These are phyloP conservation scores for Drosophila pseudoananassae DNA, from an alignment of 1,140 invertebrate genomes.

Conservation along the genomic window DNA sequence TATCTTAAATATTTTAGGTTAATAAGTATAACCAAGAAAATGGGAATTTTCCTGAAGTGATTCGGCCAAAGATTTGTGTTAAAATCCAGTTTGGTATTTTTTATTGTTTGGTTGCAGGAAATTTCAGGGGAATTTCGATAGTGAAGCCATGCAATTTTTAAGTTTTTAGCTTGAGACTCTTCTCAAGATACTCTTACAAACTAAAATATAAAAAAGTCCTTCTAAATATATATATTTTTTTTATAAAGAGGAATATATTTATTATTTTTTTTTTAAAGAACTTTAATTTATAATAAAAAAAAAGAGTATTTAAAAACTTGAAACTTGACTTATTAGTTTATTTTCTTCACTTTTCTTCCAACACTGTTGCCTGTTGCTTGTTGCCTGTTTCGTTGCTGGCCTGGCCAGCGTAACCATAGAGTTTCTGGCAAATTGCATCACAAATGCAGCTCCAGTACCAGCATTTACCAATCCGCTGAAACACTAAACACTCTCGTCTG, in stretches of 20 bases:
- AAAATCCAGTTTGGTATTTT: conserved; percentile 2
- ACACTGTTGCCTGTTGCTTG: conserved; percentile 11
- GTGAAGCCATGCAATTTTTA: not conserved
- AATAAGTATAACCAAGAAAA: not conserved
- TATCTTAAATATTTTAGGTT: not conserved
- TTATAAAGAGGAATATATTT: no score
- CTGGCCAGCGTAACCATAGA: conserved; percentile 60
- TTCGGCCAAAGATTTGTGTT: not conserved
- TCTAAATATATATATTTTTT: no score
- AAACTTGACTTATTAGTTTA: conserved; percentile 8
- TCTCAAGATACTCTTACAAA: not conserved
- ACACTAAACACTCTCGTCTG: conserved; percentile 9
- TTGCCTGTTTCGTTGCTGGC: conserved; percentile 2
- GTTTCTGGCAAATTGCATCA: conserved; percentile 76
- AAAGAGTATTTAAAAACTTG: not conserved
- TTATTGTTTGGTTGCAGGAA: not conserved
- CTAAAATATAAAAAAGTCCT: no score
- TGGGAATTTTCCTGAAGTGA: not conserved
- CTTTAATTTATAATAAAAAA: no score
- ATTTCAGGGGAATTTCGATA: not conserved
- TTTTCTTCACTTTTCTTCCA: conserved; percentile 4
- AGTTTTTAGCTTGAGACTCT: not conserved
- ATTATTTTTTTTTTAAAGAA: not conserved
- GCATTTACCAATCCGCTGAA: conserved; percentile 59
- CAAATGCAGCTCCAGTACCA: conserved; percentile 26